Base-by-base conservation (phyloP, 2,888 invertebrate species). In the Sphaerophoria rueppellii region DNA sequence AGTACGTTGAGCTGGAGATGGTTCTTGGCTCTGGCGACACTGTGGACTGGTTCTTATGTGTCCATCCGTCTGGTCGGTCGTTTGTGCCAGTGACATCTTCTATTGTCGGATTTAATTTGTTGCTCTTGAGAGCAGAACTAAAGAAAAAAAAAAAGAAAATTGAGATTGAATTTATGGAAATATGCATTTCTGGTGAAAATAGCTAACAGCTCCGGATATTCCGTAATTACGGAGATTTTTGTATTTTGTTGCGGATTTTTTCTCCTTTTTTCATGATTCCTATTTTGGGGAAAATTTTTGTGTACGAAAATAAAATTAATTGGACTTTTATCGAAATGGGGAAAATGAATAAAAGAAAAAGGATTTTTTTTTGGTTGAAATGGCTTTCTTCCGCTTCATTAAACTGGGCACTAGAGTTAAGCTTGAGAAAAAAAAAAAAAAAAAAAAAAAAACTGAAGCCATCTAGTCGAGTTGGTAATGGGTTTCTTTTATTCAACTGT, bases 41-140 rank as follows among this genome's bases (percentile, higher is more conserved):
- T 43, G 12, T 37, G 65, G 61, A 61, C 85, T 24, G 24, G 24
- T 24, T 85, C 83, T 83, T 80, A 57, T 85, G 77, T 85, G 85
- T 80, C 85, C 85, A 81, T 85, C 58, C 70, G 85, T 85, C 72
- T 81, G 80, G 80, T 46, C 81, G 73, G 76, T 52, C 77, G 81
- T 73, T 85, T 85, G 76, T 85, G 81, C 76, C 81, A 70, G 77
- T 85, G 85, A 85, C 85, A 85, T 81, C 77, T 72, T 69, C 73
- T 77, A 65, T 85, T 85, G 85, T 85, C 70, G 48, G 70, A 73
- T 70, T 85, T 85, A 85, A 85, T 85, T 85, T 85, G 81, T 77
- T 77, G 85, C 81, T 70, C 85, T 85, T 85, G 76, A 85, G 73
- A 24, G 43, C 85, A 85, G 81, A 77, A 43, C 67, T 52, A 60